Conservation (phyloP, 2,888 invertebrate genomes). For the Malthinus flaveolus region DNA sequence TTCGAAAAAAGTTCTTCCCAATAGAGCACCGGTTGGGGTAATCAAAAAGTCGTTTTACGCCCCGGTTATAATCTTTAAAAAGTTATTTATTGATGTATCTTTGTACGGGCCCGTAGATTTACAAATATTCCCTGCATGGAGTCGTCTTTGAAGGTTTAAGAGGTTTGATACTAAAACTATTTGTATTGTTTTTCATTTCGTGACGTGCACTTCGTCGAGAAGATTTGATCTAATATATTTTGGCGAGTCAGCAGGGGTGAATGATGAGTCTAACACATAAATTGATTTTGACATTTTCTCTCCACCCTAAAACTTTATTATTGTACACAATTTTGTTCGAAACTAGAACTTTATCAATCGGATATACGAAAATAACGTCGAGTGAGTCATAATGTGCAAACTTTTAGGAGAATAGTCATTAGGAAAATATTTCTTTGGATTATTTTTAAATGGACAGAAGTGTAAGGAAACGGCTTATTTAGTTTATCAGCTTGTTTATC, state of each 20-base stretch:
- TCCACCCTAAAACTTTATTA: neutral
- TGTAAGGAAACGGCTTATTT: too few species aligned
- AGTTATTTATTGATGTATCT: conserved; percentile 4
- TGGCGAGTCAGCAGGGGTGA: neutral
- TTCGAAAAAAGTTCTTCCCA: too few species aligned
- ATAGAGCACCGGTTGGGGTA: too few species aligned
- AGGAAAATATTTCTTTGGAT: too few species aligned
- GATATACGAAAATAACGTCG: neutral
- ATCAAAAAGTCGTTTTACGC: neutral
- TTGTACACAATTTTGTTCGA: conserved; percentile 1
- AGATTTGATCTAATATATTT: neutral
- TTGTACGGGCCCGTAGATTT: neutral
- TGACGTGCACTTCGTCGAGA: too few species aligned
- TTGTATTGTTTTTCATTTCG: too few species aligned
- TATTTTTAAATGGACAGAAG: too few species aligned
- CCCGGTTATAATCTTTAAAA: neutral
- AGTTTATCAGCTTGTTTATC: too few species aligned
- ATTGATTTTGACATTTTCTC: conserved; percentile 3
- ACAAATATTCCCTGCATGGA: neutral
- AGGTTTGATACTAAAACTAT: too few species aligned
- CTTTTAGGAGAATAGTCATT: neutral
- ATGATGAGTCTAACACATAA: neutral
- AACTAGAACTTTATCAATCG: neutral
- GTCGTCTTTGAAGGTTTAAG: too few species aligned
- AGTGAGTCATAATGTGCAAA: neutral